Percentiles rank a stretch among this genome's conserved stretches.
Evolutionary conservation across 2,113 vertebrate species (phyloP).

Genomic region (Plestiodon gilberti): DNA sequence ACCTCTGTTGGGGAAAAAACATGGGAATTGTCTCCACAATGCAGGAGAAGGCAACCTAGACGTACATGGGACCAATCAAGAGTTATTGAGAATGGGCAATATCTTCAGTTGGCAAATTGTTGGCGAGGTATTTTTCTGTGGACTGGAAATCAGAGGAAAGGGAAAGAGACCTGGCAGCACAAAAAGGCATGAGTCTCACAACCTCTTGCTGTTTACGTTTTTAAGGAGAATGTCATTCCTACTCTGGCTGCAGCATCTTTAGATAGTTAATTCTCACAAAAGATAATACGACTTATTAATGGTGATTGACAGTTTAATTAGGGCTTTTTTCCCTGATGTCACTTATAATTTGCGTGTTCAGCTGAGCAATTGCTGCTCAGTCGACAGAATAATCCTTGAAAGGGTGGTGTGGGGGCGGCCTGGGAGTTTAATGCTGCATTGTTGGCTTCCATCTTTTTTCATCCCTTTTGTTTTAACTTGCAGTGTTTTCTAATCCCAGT

Average conservation of each 20-base stretch:
- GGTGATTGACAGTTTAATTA: constrained; percentile 33
- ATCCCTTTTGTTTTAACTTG: not conserved
- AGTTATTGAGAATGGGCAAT: not conserved
- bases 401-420: not conserved
- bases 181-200: not conserved
- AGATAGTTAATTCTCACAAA: constrained; percentile 26
- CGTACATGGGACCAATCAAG: not conserved
- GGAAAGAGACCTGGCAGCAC: not conserved
- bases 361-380: not conserved
- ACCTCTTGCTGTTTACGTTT: not conserved
- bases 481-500: not conserved
- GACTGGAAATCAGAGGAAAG: not conserved
- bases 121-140: not conserved
- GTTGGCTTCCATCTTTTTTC: not conserved
- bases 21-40: not conserved
- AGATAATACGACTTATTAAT: constrained; percentile 21
- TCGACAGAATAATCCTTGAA: constrained; percentile 10
- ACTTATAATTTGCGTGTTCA: constrained; percentile 23
- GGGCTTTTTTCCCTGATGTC: not conserved
- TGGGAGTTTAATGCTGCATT: not conserved
- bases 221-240: constrained; percentile 4
- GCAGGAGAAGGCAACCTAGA: not conserved
- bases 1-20: not conserved
- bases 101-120: not conserved
- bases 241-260: constrained; percentile 5